These are phyloP conservation scores for Tyrophagus putrescentiae DNA, from an alignment of 1,140 invertebrate species.

Conservation along the genomic window DNA sequence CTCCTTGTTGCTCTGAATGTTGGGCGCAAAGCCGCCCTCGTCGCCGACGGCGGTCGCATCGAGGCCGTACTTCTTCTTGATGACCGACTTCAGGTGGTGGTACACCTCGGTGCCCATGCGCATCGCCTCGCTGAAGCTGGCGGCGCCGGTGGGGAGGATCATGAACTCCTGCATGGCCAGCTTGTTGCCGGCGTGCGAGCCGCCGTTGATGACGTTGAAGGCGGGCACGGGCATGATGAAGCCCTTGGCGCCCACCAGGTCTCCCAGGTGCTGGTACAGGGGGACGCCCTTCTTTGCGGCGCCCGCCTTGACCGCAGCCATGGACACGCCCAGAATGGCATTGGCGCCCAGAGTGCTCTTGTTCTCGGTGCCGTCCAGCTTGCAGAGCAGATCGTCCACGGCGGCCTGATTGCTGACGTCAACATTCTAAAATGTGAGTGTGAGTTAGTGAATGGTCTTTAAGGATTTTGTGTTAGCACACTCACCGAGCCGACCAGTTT, in stretches of 20 bases:
- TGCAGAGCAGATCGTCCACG: conserved; percentile 82
- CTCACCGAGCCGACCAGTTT: conserved; percentile 50
- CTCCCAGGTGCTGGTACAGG: conserved; percentile 59
- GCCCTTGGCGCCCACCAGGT: conserved; percentile 74
- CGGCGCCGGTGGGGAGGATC: conserved; percentile 78
- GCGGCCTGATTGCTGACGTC: conserved; percentile 77
- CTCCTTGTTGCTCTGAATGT: conserved; percentile 92
- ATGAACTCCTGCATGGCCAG: conserved; percentile 99
- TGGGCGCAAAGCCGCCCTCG: conserved; percentile 98
- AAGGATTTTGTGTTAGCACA: neutral
- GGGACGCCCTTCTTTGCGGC: conserved; percentile 82
- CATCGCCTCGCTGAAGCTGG: conserved; percentile 89
- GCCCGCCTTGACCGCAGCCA: conserved; percentile 89
- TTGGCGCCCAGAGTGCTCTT: conserved; percentile 81
- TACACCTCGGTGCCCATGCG: conserved; percentile 94
- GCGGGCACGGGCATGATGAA: conserved; percentile 89
- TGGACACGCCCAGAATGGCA: conserved; percentile 88
- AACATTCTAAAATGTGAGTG: conserved; percentile 33
- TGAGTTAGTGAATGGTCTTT: neutral
- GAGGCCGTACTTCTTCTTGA: conserved; percentile 57
- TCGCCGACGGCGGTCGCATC: conserved; percentile 96
- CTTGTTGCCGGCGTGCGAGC: conserved; percentile 95
- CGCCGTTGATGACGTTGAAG: conserved; percentile 99
- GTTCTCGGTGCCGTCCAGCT: conserved; percentile 89
- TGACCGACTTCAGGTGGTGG: conserved; percentile 88